phyloP scores from a whole-genome alignment of 2,888 invertebrate genomes.

The Campopleginae sp. region DNA sequence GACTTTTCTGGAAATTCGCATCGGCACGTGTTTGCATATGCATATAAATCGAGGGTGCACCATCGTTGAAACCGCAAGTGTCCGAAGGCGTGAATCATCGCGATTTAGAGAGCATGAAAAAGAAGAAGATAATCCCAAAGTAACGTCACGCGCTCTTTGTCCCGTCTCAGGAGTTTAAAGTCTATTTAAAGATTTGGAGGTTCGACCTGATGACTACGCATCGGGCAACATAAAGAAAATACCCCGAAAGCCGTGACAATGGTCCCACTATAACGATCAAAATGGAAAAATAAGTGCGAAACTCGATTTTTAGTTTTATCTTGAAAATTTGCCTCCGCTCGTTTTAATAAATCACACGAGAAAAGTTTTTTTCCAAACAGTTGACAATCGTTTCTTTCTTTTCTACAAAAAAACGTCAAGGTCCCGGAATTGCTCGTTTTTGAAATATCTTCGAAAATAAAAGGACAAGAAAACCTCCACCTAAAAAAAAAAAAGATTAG shows the following conservation, averaged over 20 bases:
- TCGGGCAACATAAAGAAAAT: conserved; percentile 10
- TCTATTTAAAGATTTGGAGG: conserved; percentile 64
- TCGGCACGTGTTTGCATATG: background rate
- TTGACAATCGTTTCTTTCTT: background rate
- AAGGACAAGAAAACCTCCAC: background rate
- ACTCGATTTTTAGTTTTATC: background rate
- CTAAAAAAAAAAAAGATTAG: background rate
- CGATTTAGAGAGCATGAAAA: background rate
- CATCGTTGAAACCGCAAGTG: conserved; percentile 65
- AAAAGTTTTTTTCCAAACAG: background rate
- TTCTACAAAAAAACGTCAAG: background rate
- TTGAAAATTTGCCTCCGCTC: background rate
- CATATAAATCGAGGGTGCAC: conserved; percentile 46
- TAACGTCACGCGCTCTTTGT: conserved; percentile 59
- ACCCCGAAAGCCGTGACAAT: conserved; percentile 15
- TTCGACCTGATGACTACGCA: conserved; percentile 42
- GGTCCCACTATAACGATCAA: background rate
- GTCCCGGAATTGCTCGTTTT: background rate
- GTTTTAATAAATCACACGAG: background rate
- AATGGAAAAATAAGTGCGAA: conserved; percentile 18
- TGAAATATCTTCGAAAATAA: background rate
- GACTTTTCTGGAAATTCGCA: background rate
- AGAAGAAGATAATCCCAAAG: conserved; percentile 17
- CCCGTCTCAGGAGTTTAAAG: conserved; percentile 50
- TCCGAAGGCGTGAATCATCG: conserved; percentile 63